phyloP scores from a whole-genome alignment of 1,140 invertebrate species.

The Drosophila virilis region DNA sequence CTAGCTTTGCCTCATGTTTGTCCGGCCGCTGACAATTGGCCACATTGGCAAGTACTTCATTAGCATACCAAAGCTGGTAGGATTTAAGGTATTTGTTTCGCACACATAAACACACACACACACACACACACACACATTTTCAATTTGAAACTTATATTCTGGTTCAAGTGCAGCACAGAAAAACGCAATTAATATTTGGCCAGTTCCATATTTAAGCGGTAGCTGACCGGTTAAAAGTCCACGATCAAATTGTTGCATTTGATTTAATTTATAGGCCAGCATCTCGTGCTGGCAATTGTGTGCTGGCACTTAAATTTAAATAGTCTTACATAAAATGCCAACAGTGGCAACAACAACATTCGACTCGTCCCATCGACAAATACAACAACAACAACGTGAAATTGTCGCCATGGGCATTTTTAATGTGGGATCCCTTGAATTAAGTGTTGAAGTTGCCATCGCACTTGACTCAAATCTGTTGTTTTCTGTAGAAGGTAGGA shows the following conservation, averaged over 20 bases:
- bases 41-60: slow-evolving; percentile 55
- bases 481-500: background rate
- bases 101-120: too few relatives aligned
- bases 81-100: slow-evolving; percentile 26
- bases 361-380: slow-evolving; percentile 13
- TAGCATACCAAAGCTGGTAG: slow-evolving; percentile 55
- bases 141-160: slow-evolving; percentile 16
- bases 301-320: slow-evolving; percentile 72
- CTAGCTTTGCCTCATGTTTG: slow-evolving; percentile 36
- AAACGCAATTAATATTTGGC: slow-evolving; percentile 18
- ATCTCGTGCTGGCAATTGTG: slow-evolving; percentile 28
- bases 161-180: slow-evolving; percentile 29
- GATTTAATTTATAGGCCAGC: slow-evolving; percentile 60
- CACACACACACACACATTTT: background rate
- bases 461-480: slow-evolving; percentile 33
- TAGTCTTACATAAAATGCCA: slow-evolving; percentile 57
- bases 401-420: slow-evolving; percentile 73
- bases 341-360: slow-evolving; percentile 15
- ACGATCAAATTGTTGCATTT: slow-evolving; percentile 67
- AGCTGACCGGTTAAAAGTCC: slow-evolving; percentile 53
- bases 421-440: slow-evolving; percentile 64
- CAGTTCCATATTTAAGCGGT: background rate
- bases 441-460: slow-evolving; percentile 59
- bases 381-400: slow-evolving; percentile 56
- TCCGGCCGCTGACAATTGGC: slow-evolving; percentile 33